A percentile compares a stretch with the other conserved stretches of the same genome.
These are phyloP conservation scores for Notechis scutatus DNA, from an alignment of 2,113 vertebrate species.

Conservation along the genomic window DNA sequence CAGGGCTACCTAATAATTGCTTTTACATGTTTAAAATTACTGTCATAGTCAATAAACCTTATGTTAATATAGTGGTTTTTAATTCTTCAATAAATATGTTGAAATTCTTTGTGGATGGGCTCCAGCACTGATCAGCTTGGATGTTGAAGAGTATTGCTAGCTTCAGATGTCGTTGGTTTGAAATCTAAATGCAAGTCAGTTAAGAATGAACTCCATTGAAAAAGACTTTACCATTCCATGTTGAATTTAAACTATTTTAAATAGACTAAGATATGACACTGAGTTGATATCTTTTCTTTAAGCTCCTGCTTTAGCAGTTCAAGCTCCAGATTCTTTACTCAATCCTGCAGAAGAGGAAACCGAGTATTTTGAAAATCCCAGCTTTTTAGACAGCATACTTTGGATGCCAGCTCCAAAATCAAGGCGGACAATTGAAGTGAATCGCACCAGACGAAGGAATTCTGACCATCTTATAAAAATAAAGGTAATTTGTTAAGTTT, in stretches of 20 bases:
- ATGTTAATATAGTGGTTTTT: not conserved
- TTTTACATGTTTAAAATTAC: not conserved
- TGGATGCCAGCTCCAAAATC: conserved; percentile 97
- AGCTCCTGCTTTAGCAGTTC: conserved; percentile 80
- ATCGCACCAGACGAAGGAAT: conserved; percentile 84
- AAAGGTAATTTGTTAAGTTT: conserved; percentile 71
- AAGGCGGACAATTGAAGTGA: conserved; percentile 88
- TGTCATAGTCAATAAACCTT: not conserved
- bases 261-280: not conserved
- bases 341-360: not conserved
- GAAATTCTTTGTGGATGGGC: too few species aligned
- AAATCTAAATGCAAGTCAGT: not conserved
- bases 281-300: not conserved
- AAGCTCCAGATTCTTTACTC: conserved; percentile 62
- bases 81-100: not conserved
- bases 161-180: not conserved
- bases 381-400: conserved; percentile 73
- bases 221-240: not conserved
- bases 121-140: not conserved
- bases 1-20: not conserved
- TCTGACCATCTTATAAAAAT: conserved; percentile 77
- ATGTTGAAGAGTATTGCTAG: not conserved
- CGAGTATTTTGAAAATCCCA: not conserved
- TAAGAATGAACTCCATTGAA: not conserved
- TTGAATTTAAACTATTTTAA: not conserved